These are phyloP conservation scores for Athalia circularis DNA, from an alignment of 2,888 invertebrate genomes.

Conservation along the genomic window DNA sequence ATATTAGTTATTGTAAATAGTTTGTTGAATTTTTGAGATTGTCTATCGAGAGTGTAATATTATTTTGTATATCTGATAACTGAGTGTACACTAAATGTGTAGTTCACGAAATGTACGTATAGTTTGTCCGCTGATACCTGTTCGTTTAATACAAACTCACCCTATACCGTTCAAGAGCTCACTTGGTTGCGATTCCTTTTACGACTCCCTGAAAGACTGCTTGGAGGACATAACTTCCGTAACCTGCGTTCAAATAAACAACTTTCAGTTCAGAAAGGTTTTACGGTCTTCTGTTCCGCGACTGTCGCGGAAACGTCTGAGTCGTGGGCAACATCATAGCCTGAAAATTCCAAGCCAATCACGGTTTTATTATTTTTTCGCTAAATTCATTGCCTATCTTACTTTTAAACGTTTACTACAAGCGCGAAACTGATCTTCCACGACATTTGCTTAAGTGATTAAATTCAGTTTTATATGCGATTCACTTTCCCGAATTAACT, in stretches of 20 bases:
- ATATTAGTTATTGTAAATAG: constrained; percentile 27
- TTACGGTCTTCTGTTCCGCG: constrained; percentile 16
- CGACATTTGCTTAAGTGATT: constrained; percentile 30
- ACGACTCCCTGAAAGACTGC: constrained; percentile 17
- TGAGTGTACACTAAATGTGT: constrained; percentile 10
- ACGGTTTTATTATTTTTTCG: constrained; percentile 7
- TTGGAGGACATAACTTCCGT: constrained; percentile 17
- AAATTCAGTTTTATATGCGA: constrained; percentile 32
- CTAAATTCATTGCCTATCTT: constrained; percentile 17
- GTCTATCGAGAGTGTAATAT: background rate
- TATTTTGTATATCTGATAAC: constrained; percentile 13
- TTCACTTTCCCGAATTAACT: constrained; percentile 32
- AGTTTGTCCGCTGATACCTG: background rate
- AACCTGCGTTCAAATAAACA: constrained; percentile 35
- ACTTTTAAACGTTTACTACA: constrained; percentile 6
- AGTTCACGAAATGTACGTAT: background rate
- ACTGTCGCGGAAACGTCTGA: background rate
- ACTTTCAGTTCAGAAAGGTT: constrained; percentile 14
- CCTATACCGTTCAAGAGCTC: background rate
- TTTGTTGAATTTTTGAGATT: constrained; percentile 11
- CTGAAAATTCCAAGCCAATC: constrained; percentile 6
- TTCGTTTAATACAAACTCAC: constrained; percentile 21
- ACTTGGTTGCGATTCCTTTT: constrained; percentile 28
- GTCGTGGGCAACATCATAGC: constrained; percentile 10
- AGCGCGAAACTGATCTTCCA: constrained; percentile 23